Percentiles rank a stretch among this genome's conserved stretches.
Evolutionary conservation across 2,113 vertebrate species (phyloP).

Genomic region (Platycercus adscitus): DNA sequence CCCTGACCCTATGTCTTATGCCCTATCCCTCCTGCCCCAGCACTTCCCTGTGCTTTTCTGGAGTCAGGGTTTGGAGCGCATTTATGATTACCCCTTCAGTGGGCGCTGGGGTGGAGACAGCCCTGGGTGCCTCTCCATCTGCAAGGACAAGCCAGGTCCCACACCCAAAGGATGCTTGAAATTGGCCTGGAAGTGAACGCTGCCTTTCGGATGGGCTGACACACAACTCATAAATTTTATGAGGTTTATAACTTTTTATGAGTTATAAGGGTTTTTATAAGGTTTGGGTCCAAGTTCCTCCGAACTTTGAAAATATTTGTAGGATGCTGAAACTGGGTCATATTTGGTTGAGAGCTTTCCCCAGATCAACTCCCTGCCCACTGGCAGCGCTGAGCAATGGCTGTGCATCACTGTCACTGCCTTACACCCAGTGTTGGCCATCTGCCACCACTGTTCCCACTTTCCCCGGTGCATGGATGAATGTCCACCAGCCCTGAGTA

Average conservation of each 20-base stretch:
- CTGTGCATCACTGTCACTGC: neutral
- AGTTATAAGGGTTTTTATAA: neutral
- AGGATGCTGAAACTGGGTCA: neutral
- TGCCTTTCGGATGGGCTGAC: neutral
- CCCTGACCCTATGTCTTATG: neutral
- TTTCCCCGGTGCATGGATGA: rapidly evolving
- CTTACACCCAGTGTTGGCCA: neutral
- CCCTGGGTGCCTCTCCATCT: neutral
- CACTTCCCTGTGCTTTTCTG: neutral
- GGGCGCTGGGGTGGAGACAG: neutral
- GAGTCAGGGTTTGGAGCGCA: rapidly evolving
- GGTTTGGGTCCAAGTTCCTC: neutral
- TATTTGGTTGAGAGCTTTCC: neutral
- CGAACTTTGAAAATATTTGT: neutral
- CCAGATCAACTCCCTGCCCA: neutral
- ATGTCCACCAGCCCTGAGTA: neutral
- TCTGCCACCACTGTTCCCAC: rapidly evolving
- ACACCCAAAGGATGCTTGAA: rapidly evolving
- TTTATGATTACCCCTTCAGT: rapidly evolving
- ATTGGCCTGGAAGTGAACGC: neutral
- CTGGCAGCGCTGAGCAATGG: rapidly evolving
- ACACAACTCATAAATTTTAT: neutral
- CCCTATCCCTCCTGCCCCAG: neutral
- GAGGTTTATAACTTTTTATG: neutral
- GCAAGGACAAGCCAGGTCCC: neutral